Conservation (phyloP, 2,888 invertebrate genomes). For the Drepanosiphum platanoidis region DNA sequence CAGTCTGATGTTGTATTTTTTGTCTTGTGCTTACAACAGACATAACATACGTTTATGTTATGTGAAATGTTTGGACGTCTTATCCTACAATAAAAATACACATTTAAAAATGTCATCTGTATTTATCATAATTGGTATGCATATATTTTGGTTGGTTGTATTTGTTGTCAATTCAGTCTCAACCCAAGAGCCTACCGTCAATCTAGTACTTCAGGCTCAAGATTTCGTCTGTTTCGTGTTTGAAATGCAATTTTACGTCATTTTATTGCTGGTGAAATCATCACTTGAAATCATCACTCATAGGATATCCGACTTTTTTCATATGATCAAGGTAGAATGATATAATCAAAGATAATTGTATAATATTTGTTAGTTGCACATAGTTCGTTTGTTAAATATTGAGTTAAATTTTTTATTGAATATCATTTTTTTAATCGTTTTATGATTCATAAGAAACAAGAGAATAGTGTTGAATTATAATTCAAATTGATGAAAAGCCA, state of each 20-base stretch:
- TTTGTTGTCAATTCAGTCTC: conserved; percentile 56
- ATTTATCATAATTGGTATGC: conserved; percentile 51
- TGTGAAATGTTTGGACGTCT: conserved; percentile 46
- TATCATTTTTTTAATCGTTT: background rate
- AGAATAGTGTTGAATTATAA: conserved; percentile 14
- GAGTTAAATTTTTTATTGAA: conserved; percentile 20
- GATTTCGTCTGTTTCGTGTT: conserved; percentile 55
- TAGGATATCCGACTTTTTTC: conserved; percentile 59
- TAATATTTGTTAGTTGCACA: conserved; percentile 29
- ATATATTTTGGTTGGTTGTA: conserved; percentile 57
- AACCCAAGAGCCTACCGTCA: conserved; percentile 36
- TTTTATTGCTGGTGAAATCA: conserved; percentile 57
- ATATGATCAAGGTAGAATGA: conserved; percentile 57
- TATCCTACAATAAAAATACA: conserved; percentile 53
- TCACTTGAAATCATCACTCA: conserved; percentile 58
- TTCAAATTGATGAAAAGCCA: background rate
- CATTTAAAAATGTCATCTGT: conserved; percentile 50
- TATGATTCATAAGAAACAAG: background rate
- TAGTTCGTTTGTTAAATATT: conserved; percentile 4
- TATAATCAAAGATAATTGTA: conserved; percentile 42
- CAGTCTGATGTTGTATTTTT: conserved; percentile 56
- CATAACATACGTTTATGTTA: conserved; percentile 50
- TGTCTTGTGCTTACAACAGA: conserved; percentile 53
- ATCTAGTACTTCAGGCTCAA: conserved; percentile 49
- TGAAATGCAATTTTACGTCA: conserved; percentile 59